These are phyloP conservation scores for Paradoxurus hermaphroditus DNA, from an alignment of 2,113 vertebrate species.

Conservation along the genomic window DNA sequence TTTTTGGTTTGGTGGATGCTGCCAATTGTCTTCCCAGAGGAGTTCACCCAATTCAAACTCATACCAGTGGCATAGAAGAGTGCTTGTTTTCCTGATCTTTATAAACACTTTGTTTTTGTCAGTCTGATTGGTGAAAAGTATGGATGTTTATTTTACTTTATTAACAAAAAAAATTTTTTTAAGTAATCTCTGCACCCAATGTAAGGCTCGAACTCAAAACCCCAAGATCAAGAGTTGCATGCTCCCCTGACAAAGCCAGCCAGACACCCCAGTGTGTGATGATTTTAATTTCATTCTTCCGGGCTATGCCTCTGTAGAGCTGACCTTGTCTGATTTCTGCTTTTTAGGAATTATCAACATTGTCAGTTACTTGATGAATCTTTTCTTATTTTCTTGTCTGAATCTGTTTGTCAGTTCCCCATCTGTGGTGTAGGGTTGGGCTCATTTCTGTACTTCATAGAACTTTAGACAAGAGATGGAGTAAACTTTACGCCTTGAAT, in stretches of 20 bases:
- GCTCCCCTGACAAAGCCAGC: neutral
- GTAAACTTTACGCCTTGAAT: neutral
- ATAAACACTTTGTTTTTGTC: neutral
- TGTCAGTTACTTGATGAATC: neutral
- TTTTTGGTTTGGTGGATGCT: constrained; percentile 43
- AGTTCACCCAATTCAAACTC: constrained; percentile 8
- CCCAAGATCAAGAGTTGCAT: neutral
- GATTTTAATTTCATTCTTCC: neutral
- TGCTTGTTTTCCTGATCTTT: constrained; percentile 12
- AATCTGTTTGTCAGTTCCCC: neutral
- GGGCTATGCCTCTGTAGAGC: neutral
- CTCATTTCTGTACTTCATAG: neutral
- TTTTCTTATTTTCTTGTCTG: neutral
- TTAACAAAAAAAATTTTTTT: neutral
- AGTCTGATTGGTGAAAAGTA: neutral
- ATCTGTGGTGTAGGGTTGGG: neutral
- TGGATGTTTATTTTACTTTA: neutral
- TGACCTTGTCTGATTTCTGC: neutral
- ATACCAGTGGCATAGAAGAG: neutral
- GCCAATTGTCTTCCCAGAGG: constrained; percentile 49
- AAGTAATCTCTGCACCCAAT: neutral
- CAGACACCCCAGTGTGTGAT: too few relatives aligned
- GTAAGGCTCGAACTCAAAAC: neutral
- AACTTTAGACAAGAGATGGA: neutral
- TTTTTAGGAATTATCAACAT: neutral